Base-by-base conservation (phyloP, 2,888 invertebrate genomes). In the Fragum sueziense region DNA sequence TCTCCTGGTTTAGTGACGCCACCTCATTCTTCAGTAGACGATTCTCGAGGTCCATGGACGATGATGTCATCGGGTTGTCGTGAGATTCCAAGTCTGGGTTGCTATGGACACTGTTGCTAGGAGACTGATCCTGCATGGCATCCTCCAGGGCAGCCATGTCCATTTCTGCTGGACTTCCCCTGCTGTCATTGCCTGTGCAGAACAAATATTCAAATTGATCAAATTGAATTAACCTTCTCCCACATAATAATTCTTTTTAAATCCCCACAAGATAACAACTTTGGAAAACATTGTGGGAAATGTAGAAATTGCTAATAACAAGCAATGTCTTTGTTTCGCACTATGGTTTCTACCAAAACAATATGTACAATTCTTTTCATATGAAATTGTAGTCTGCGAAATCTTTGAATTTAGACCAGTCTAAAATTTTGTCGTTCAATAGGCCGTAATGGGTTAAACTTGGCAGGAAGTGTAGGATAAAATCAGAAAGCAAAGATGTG, bases 1-100 rank as follows among this genome's bases (percentile, higher is more conserved):
- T 92, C 88, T 95, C 95, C 85, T 94, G 93, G 85, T 94, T 94
- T 2, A 95, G 90, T 65, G 94, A 94, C 52, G 93, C 89, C 20
- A 95, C 92, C 91, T 95, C 95, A 88, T 93, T 94, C 84, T 93
- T 93, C 70, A 95, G 90, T 76, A 94, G 87, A 72, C 92, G 89
- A 82, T 93, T 93, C 78, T 93, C 93, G 20, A 92, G 85, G 69
- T 91, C 91, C 31, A 92, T 76, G 22, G 91, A 90, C 9, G 92
- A 92, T 62, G 90, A 51, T 54, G 89, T 86, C 73, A 89, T 86
- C 34, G 81, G 72, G 51, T 86, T 84, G 2, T 82, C 83, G 20
- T 80, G 79, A 51, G 84, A 76, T 59, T 85, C 86, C 7, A 88
- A 85, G 31, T 86, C 88, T 61, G 88, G 89, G 87, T 87, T 90